Conservation (phyloP, 2,888 invertebrate species). For the Caenorhabditis sinica region DNA sequence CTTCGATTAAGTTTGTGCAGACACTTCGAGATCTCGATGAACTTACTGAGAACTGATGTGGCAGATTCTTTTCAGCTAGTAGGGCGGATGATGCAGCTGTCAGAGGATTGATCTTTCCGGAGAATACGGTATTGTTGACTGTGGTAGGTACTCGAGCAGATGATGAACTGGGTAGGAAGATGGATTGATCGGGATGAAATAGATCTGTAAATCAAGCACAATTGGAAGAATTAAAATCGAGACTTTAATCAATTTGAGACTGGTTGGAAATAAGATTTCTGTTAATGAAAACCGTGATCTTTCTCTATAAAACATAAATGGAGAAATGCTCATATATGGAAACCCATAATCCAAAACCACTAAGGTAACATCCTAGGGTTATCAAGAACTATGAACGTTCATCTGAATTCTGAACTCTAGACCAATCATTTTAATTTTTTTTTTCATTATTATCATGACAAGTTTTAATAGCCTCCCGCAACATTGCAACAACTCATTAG, state of each 20-base stretch:
- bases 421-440: not conserved
- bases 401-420: not conserved
- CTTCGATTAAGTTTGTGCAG: not conserved
- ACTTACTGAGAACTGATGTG: constrained; percentile 45
- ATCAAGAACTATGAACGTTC: not conserved
- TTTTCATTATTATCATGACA: not conserved
- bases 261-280: too few relatives aligned
- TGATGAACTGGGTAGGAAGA: constrained; percentile 46
- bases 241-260: too few relatives aligned
- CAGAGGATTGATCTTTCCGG: constrained; percentile 55
- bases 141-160: constrained; percentile 41
- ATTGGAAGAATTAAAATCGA: not conserved
- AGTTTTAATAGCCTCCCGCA: not conserved
- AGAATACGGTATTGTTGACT: constrained; percentile 39
- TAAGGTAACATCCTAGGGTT: too few relatives aligned
- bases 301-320: too few relatives aligned
- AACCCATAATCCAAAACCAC: too few relatives aligned
- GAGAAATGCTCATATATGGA: too few relatives aligned
- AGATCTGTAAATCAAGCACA: constrained; percentile 39
- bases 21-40: not conserved
- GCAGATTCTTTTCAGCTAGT: constrained; percentile 43
- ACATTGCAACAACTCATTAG: not conserved
- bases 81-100: constrained; percentile 45
- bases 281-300: too few relatives aligned
- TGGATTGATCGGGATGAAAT: constrained; percentile 36